These are phyloP conservation scores for Clarias magur DNA, from an alignment of 2,113 vertebrate genomes.

Conservation along the genomic window DNA sequence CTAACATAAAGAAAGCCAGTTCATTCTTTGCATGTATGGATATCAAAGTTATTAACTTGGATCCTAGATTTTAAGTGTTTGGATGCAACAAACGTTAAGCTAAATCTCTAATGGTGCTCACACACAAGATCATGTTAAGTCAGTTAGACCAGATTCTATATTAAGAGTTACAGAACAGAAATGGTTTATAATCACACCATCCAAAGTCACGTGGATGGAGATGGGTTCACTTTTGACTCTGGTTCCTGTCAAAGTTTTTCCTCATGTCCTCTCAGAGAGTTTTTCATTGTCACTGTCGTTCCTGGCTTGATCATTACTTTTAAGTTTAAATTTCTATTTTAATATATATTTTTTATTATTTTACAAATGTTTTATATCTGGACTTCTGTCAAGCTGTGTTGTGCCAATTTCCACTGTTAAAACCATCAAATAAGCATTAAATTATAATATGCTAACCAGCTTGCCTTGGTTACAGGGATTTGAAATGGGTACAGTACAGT, in stretches of 20 bases:
- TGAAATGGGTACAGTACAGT: conserved; percentile 6
- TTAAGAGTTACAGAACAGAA: neutral
- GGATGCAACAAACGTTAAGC: neutral
- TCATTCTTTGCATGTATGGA: neutral
- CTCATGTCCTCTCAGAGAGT: neutral
- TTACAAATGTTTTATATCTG: neutral
- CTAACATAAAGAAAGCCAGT: neutral
- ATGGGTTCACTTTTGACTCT: neutral
- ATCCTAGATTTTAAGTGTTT: too few species aligned
- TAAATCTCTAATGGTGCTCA: neutral
- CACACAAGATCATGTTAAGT: neutral
- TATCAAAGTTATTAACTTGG: neutral
- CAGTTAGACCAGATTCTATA: neutral
- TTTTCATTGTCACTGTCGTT: neutral
- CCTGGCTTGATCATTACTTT: neutral
- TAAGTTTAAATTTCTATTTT: neutral
- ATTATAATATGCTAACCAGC: neutral
- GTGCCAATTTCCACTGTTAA: neutral
- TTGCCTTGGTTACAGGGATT: neutral
- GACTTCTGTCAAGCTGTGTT: neutral
- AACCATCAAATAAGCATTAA: neutral
- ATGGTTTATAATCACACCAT: neutral
- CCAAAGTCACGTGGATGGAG: neutral
- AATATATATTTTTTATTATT: neutral
- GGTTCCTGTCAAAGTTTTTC: neutral